Percentiles rank a stretch among this genome's conserved stretches.
Evolutionary conservation across 92 coral and sea anemone genomes (phyloP).

Genomic region (Phenganax marumi): DNA sequence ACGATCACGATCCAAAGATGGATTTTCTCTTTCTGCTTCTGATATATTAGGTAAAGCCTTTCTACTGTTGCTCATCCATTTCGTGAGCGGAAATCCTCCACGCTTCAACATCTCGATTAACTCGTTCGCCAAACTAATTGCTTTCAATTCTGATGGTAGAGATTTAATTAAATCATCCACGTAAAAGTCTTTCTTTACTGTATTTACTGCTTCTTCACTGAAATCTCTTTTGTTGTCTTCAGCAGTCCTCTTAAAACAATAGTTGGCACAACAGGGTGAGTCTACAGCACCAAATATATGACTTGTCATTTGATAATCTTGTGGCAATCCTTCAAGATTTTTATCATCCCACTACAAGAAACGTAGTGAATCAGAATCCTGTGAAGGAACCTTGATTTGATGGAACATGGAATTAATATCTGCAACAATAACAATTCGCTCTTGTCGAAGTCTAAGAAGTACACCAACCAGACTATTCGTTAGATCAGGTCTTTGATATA

Average conservation of each 20-base stretch:
- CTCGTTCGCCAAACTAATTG: background rate
- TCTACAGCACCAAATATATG: too few relatives aligned
- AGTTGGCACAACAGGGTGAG: background rate
- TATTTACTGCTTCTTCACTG: background rate
- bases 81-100: slow-evolving; percentile 46
- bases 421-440: background rate
- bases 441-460: background rate
- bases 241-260: background rate
- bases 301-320: too few relatives aligned
- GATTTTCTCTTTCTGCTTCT: slow-evolving; percentile 43
- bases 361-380: background rate
- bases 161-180: background rate
- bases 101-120: slow-evolving; percentile 45
- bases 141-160: background rate
- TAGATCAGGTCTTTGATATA: background rate
- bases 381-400: background rate
- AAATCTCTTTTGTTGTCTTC: background rate
- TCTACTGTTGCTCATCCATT: slow-evolving; percentile 53
- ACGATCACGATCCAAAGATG: slow-evolving; percentile 52
- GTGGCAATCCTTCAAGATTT: too few relatives aligned
- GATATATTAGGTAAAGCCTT: slow-evolving; percentile 31
- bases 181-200: background rate
- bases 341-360: too few relatives aligned
- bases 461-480: background rate
- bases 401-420: background rate